Base-by-base conservation (phyloP, 2,888 invertebrate species). In the Perizoma affinitatum region DNA sequence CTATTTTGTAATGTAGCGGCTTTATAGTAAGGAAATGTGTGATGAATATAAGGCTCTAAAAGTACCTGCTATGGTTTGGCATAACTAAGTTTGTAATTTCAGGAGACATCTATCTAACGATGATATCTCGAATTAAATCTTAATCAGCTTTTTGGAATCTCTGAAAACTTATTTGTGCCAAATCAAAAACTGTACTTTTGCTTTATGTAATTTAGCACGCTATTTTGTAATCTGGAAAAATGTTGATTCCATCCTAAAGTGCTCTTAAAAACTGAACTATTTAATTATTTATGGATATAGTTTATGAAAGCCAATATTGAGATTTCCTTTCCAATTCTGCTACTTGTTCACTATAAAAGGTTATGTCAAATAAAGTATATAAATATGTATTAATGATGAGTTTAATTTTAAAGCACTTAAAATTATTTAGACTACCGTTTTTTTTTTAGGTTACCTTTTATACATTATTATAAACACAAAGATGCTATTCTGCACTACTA, bases 231-330 rank as follows among this genome's bases (percentile, higher is more conserved):
- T 84, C 84, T 84, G 84, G 81, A 76, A 73, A 38, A 84, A 87
- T 80, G 84, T 78, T 89, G 86, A 91, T 88, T 90, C 91, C 91
- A 90, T 91, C 91, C 91, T 87, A 76, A 91, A 91, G 91, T 91
- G 91, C 91, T 91, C 91, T 91, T 91, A 90, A 66, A 85, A 83
- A 83, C 86, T 84, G 82, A 87, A 83, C 82, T 88, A 86, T 87
- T 81, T 86, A 87, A 83, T 82, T 88, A 86, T 87, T 81, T 86
- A 85, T 82, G 78, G 69, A 82, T 87, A 83, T 72, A 75, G 73
- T 79, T 83, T 81, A 75, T 71, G 69, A 79, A 71, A 68, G 68
- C 73, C 72, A 70, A 71, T 67, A 58, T 56, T 22, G 72, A 70
- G 68, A 68, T 73, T 71, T 76, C 74, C 78, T 77, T 71, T 78